A percentile compares a stretch with the other conserved stretches of the same genome.
These are phyloP conservation scores for Cylloceria caligata DNA, from an alignment of 2,888 invertebrate species.

Conservation along the genomic window DNA sequence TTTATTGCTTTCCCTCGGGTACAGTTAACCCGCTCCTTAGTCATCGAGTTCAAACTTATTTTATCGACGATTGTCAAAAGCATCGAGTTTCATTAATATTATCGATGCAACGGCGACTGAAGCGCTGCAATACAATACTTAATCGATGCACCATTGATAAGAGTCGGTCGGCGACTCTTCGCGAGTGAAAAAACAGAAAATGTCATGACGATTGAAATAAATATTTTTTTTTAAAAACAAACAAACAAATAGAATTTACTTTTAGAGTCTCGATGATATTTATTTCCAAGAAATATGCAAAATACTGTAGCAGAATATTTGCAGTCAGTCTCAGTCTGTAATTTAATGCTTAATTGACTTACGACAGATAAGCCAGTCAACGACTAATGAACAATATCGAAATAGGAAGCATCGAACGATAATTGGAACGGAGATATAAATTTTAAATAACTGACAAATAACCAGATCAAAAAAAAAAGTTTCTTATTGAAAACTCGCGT, in stretches of 20 bases:
- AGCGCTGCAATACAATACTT: not conserved
- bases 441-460: not conserved
- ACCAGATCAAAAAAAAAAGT: not conserved
- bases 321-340: not conserved
- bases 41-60: constrained; percentile 37
- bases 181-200: not conserved
- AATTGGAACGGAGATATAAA: too few species aligned
- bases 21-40: constrained; percentile 9
- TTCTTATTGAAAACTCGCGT: too few species aligned
- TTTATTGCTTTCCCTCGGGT: constrained; percentile 33
- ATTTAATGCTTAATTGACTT: not conserved
- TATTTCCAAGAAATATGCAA: not conserved
- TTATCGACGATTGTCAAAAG: constrained; percentile 17
- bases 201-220: not conserved
- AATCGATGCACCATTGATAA: constrained; percentile 4
- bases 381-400: not conserved
- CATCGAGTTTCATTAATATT: constrained; percentile 1
- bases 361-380: not conserved
- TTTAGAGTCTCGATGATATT: too few species aligned
- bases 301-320: not conserved
- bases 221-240: not conserved
- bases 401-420: too few species aligned
- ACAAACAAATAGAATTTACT: too few species aligned
- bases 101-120: not conserved
- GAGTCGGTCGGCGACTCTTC: not conserved